A percentile compares a stretch with the other conserved stretches of the same genome.
These are phyloP conservation scores for Campopleginae sp. DNA, from an alignment of 2,888 invertebrate species.

Conservation along the genomic window DNA sequence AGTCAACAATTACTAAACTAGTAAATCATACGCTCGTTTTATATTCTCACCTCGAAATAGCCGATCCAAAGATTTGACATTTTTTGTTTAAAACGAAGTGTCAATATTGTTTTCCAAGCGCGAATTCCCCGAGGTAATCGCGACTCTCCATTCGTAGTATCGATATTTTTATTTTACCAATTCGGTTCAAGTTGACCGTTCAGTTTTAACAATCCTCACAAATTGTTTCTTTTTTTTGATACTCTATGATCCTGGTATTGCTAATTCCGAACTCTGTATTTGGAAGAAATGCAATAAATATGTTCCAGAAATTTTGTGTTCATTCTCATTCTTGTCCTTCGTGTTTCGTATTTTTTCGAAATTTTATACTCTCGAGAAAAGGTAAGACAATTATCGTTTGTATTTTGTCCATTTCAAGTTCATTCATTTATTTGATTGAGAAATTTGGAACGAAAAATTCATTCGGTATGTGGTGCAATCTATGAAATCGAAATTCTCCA, in stretches of 20 bases:
- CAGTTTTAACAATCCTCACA: neutral
- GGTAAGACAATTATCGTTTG: neutral
- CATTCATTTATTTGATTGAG: no score
- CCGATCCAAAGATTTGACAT: neutral
- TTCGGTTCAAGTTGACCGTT: neutral
- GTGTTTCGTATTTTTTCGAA: neutral
- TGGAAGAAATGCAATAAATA: neutral
- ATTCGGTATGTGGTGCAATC: no score
- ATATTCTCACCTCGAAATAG: neutral
- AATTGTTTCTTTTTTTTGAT: neutral
- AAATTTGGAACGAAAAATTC: no score
- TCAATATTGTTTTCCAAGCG: neutral
- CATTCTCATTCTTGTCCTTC: neutral
- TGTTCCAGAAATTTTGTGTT: neutral
- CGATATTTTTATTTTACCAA: neutral
- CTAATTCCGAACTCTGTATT: neutral
- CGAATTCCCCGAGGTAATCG: neutral
- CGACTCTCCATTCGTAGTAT: neutral
- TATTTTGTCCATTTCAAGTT: no score
- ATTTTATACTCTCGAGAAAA: neutral
- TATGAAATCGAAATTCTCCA: no score
- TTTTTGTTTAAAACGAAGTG: neutral
- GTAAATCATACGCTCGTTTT: neutral
- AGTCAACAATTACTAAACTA: neutral
- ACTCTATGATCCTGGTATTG: neutral